Conservation (phyloP, 2,888 invertebrate genomes). For the Monopis laevigella region DNA sequence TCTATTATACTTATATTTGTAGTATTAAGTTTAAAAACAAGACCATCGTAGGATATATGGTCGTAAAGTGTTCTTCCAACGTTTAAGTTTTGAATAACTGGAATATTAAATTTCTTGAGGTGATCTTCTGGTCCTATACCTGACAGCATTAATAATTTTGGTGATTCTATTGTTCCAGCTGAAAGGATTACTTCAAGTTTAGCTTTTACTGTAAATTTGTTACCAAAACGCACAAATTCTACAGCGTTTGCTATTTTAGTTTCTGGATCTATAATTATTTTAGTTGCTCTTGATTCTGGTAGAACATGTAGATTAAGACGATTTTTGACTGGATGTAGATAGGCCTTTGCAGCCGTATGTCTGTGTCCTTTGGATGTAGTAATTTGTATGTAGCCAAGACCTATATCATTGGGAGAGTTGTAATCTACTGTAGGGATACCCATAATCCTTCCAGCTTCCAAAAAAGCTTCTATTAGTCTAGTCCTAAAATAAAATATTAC, state of each 20-base stretch:
- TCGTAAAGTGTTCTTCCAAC: constrained; percentile 67
- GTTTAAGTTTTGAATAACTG: constrained; percentile 60
- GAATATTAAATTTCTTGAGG: constrained; percentile 46
- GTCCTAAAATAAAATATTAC: constrained; percentile 17
- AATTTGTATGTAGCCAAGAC: constrained; percentile 65
- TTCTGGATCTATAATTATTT: constrained; percentile 61
- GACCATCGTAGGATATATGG: constrained; percentile 42
- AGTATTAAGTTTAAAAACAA: constrained; percentile 25
- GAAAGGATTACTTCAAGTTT: constrained; percentile 77
- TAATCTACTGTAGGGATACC: constrained; percentile 69
- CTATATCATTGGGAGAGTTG: constrained; percentile 56
- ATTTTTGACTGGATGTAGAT: constrained; percentile 53
- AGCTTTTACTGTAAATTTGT: constrained; percentile 48
- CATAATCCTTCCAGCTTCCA: constrained; percentile 61
- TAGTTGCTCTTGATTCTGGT: constrained; percentile 63
- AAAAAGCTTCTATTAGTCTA: constrained; percentile 32
- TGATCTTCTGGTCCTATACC: constrained; percentile 60
- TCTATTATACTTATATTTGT: constrained; percentile 21
- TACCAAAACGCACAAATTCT: constrained; percentile 56
- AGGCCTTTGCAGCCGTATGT: constrained; percentile 67
- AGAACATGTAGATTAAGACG: constrained; percentile 70
- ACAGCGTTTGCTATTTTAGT: constrained; percentile 69
- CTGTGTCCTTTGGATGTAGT: constrained; percentile 61
- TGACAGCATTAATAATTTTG: constrained; percentile 83
- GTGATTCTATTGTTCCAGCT: constrained; percentile 81